Percentiles rank a stretch among this genome's conserved stretches.
phyloP scores from a whole-genome alignment of 2,888 invertebrate genomes.

The Luffia ferchaultella region DNA sequence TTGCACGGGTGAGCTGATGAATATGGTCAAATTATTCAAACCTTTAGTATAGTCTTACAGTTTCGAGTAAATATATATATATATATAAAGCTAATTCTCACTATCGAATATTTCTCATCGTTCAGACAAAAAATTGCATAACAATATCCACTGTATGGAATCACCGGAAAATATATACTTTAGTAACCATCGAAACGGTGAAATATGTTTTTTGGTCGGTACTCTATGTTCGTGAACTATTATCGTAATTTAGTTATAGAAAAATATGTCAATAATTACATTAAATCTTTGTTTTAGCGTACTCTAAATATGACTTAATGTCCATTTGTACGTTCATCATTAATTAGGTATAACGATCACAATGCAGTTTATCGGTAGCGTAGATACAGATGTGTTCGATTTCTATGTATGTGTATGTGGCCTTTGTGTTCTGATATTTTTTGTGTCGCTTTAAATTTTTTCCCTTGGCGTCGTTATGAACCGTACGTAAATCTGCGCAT shows the following conservation, averaged over 20 bases:
- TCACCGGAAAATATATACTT: background rate
- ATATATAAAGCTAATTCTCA: background rate
- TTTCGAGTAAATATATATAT: too few relatives aligned
- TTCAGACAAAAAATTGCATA: background rate
- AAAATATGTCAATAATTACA: background rate
- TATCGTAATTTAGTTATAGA: background rate
- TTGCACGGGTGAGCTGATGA: too few relatives aligned
- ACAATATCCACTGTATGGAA: background rate
- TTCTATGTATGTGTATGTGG: too few relatives aligned
- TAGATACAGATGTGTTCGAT: background rate
- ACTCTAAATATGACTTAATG: constrained; percentile 30
- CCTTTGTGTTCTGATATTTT: background rate
- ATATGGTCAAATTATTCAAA: too few relatives aligned
- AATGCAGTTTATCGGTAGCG: constrained; percentile 27
- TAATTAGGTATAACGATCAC: constrained; percentile 46
- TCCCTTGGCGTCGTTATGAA: too few relatives aligned
- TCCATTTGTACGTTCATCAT: constrained; percentile 54
- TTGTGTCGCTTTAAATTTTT: background rate
- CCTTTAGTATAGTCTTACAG: too few relatives aligned
- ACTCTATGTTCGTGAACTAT: background rate
- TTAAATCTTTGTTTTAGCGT: background rate
- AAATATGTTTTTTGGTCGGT: background rate
- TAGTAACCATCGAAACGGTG: background rate
- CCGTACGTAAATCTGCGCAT: too few relatives aligned
- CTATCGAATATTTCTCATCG: background rate